These are phyloP conservation scores for Bucco capensis DNA, from an alignment of 2,113 vertebrate species.

Conservation along the genomic window DNA sequence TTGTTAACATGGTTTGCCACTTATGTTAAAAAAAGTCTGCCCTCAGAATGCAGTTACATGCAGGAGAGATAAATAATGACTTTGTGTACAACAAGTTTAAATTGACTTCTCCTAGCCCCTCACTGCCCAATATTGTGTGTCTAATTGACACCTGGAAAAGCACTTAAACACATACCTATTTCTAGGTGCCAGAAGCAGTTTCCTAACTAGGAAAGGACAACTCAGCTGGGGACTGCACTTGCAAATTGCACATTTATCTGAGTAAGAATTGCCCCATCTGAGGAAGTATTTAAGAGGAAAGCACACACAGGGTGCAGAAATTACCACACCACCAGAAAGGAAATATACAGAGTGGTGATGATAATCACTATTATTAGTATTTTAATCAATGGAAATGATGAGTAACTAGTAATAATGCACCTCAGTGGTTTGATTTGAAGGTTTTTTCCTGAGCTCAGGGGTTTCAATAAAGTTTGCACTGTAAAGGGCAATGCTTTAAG, in stretches of 20 bases:
- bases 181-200: not conserved
- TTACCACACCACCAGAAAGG: not conserved
- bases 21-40: not conserved
- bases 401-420: not conserved
- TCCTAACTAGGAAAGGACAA: not conserved
- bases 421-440: not conserved
- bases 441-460: not conserved
- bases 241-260: not conserved
- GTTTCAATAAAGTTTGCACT: not conserved
- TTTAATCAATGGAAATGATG: not conserved
- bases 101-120: not conserved
- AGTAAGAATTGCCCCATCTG: not conserved
- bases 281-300: not conserved
- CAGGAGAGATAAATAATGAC: not conserved
- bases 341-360: not conserved
- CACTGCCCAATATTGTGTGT: not conserved
- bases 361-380: not conserved
- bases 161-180: not conserved
- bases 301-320: not conserved
- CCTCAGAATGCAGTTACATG: not conserved
- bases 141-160: not conserved
- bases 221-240: not conserved
- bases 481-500: not conserved
- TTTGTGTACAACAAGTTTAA: not conserved
- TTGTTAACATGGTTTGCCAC: not conserved